Evolutionary conservation across 1,140 invertebrate genomes (phyloP).

Genomic region (Akabosia matsudoensis): DNA sequence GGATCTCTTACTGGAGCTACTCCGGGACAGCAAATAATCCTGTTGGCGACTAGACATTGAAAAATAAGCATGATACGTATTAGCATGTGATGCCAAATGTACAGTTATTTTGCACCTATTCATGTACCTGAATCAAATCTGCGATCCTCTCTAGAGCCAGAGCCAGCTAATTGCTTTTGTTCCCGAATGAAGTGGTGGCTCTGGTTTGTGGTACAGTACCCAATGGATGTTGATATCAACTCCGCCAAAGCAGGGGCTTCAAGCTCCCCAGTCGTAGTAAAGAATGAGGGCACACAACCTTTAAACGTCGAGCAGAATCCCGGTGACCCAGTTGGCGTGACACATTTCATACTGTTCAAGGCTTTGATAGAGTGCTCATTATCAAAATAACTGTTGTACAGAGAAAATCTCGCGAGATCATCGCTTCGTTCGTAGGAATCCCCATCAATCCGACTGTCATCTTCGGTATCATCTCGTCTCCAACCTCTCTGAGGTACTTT

Average conservation of each 20-base stretch:
- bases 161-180: neutral
- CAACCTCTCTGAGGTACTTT: neutral
- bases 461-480: neutral
- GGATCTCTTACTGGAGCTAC: neutral
- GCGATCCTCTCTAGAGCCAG: neutral
- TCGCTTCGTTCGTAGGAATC: neutral
- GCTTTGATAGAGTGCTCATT: slow-evolving; percentile 14
- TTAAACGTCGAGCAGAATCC: slow-evolving; percentile 33
- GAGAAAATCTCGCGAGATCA: neutral
- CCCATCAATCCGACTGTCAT: neutral
- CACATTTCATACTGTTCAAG: slow-evolving; percentile 35
- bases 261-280: slow-evolving; percentile 28
- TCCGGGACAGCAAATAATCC: slow-evolving; percentile 38
- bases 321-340: slow-evolving; percentile 30
- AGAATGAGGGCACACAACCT: slow-evolving; percentile 31
- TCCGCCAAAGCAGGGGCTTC: slow-evolving; percentile 32
- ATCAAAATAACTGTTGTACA: slow-evolving; percentile 16
- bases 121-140: neutral
- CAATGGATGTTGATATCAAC: slow-evolving; percentile 30
- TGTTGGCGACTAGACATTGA: slow-evolving; percentile 23
- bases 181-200: slow-evolving; percentile 5
- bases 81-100: neutral
- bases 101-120: neutral
- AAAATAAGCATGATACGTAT: neutral
- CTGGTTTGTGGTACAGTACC: slow-evolving; percentile 24